Base-by-base conservation (phyloP, 2,888 invertebrate genomes). In the Xanthia togata region DNA sequence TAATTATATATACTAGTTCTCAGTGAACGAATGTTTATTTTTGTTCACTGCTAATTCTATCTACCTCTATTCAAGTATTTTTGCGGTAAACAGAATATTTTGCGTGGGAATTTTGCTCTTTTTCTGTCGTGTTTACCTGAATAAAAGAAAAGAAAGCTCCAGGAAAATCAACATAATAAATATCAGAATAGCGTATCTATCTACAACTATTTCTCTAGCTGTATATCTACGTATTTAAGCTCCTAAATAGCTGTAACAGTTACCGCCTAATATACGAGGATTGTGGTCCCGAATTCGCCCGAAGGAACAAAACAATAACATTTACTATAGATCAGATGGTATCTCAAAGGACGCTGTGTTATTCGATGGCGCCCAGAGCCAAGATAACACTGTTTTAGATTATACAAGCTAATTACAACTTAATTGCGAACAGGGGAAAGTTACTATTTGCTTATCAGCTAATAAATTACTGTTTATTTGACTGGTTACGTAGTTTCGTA, bases 251-350 rank as follows among this genome's bases (percentile, higher is more conserved):
- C 73, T 62, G 55, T 82, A 62, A 65, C 73, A 35, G 71, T 71
- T 67, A 38, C 60, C 50, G 38, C 17, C 41, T 67, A 82, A 77
- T 78, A 69, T 70, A 70, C 55, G 44, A 83, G 47, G 35, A 75
- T 20, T 71, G 69, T 73, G 68, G 70, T 44, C 68, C 68, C 77
- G 17, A 67, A 82, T 71, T 69, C 47, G 76, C 85, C 71, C 59
- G 68, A 53, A 84, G 72, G 55, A 79, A 55, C 80, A 77, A 83
- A 85, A 82, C 83, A 86, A 85, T 85, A 85, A 86, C 85, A 82
- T 76, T 74, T 62, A 69, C 73, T 63, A 85, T 80, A 87, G 69
- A 87, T 87, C 76, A 87, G 76, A 79, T 73, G 64, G 4, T 87
- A 87, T 85, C 85, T 87, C 85, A 78, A 79, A 80, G 73, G 80